These are phyloP conservation scores for Neoarius graeffei DNA, from an alignment of 2,113 vertebrate species.

Conservation along the genomic window DNA sequence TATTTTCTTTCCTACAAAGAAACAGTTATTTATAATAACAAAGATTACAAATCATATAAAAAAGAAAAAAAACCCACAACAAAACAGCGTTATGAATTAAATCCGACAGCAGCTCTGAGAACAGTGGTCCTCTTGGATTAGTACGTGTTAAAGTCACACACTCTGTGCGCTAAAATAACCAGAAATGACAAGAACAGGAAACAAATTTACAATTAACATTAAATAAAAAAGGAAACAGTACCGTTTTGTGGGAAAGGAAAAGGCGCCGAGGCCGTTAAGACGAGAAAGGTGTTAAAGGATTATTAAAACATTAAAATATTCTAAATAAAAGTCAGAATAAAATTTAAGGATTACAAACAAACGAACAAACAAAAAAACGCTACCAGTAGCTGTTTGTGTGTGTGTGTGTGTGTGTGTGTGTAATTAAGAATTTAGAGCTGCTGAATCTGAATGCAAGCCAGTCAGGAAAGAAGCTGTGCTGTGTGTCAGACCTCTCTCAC, in stretches of 20 bases:
- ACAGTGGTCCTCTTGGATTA: slow-evolving; percentile 63
- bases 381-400: slow-evolving; percentile 65
- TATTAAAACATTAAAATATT: slow-evolving; percentile 60
- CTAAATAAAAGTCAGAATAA: slow-evolving; percentile 59
- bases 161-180: slow-evolving; percentile 62
- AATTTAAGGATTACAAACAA: slow-evolving; percentile 49
- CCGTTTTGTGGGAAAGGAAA: slow-evolving; percentile 53
- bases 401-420: slow-evolving; percentile 22
- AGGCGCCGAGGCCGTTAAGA: slow-evolving; percentile 67
- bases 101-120: slow-evolving; percentile 73
- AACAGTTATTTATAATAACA: slow-evolving; percentile 44
- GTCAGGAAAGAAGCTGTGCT: background rate
- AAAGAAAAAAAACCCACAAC: slow-evolving; percentile 44
- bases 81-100: slow-evolving; percentile 63
- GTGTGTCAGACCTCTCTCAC: background rate
- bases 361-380: slow-evolving; percentile 56
- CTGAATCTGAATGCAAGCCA: background rate
- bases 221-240: slow-evolving; percentile 51
- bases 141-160: slow-evolving; percentile 67
- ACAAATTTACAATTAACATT: slow-evolving; percentile 45
- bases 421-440: background rate
- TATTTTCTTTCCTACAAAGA: slow-evolving; percentile 49
- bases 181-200: slow-evolving; percentile 41
- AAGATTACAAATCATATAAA: slow-evolving; percentile 50
- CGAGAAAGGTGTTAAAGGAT: slow-evolving; percentile 64